Conservation (phyloP, 1,140 invertebrate species). For the Drosophila ficusphila region DNA sequence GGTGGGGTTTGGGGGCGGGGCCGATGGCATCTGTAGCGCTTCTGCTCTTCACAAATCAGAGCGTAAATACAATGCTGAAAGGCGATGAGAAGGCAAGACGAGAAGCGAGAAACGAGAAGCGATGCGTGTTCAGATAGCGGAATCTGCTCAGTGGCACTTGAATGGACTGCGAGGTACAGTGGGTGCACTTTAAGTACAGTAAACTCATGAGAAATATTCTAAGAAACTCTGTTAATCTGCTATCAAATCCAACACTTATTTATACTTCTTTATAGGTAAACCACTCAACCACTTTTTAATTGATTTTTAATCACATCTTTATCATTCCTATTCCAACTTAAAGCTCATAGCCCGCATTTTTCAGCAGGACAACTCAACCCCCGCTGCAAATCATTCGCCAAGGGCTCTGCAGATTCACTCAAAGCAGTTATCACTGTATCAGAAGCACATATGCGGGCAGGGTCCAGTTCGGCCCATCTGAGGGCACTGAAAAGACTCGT, state of each 20-base stretch:
- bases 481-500: conserved; percentile 42
- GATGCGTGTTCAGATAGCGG: conserved; percentile 59
- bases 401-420: conserved; percentile 7
- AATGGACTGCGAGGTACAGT: conserved; percentile 44
- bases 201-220: too few species aligned
- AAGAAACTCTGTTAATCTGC: too few species aligned
- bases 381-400: neutral
- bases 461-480: conserved; percentile 33
- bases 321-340: conserved; percentile 14
- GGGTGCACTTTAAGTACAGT: neutral
- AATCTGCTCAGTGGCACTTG: conserved; percentile 62
- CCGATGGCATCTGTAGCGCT: conserved; percentile 39
- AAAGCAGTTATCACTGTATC: conserved; percentile 31
- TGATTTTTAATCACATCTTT: neutral
- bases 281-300: neutral
- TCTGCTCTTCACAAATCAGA: conserved; percentile 72
- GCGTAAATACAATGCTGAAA: conserved; percentile 73
- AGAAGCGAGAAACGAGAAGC: conserved; percentile 40
- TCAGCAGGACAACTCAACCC: neutral
- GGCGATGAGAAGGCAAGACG: conserved; percentile 45
- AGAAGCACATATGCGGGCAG: conserved; percentile 42
- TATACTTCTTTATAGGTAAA: neutral
- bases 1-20: neutral
- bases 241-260: neutral
- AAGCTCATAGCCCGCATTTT: conserved; percentile 13